These are phyloP conservation scores for Lymantria dispar DNA, from an alignment of 2,888 invertebrate genomes.

Conservation along the genomic window DNA sequence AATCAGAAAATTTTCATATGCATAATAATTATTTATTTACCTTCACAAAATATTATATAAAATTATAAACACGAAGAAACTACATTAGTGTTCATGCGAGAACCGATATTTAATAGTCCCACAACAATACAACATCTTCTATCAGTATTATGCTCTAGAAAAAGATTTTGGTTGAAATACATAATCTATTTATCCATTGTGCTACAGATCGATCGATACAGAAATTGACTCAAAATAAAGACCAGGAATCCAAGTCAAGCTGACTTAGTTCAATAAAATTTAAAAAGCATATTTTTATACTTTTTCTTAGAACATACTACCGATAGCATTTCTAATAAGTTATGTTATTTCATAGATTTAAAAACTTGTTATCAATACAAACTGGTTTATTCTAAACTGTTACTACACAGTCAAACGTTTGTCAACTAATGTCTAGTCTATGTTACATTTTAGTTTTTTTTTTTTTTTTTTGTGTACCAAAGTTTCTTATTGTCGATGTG, in stretches of 20 bases:
- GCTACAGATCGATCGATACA: not conserved
- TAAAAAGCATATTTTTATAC: not conserved
- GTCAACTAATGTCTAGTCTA: not conserved
- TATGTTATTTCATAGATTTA: slow-evolving; percentile 17
- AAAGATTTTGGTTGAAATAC: not conserved
- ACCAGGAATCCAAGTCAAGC: not conserved
- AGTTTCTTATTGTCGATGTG: slow-evolving; percentile 28
- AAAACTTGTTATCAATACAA: slow-evolving; percentile 15
- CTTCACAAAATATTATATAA: not conserved
- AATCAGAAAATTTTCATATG: no score
- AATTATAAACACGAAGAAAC: slow-evolving; percentile 13
- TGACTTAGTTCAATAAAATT: not conserved
- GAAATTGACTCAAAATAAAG: not conserved
- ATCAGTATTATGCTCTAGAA: not conserved
- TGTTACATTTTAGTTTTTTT: slow-evolving; percentile 8
- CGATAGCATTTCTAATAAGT: slow-evolving; percentile 4
- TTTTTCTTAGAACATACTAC: slow-evolving; percentile 5
- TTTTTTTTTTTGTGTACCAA: slow-evolving; percentile 10
- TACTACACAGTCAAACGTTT: not conserved
- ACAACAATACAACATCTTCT: slow-evolving; percentile 4
- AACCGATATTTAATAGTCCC: slow-evolving; percentile 19
- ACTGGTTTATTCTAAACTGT: slow-evolving; percentile 11
- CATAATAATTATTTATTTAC: not conserved
- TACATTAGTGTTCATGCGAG: slow-evolving; percentile 19
- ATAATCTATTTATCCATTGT: not conserved